A percentile compares a stretch with the other conserved stretches of the same genome.
phyloP scores from a whole-genome alignment of 2,797 vertebrate species.

The Sebastes matsubarae region DNA sequence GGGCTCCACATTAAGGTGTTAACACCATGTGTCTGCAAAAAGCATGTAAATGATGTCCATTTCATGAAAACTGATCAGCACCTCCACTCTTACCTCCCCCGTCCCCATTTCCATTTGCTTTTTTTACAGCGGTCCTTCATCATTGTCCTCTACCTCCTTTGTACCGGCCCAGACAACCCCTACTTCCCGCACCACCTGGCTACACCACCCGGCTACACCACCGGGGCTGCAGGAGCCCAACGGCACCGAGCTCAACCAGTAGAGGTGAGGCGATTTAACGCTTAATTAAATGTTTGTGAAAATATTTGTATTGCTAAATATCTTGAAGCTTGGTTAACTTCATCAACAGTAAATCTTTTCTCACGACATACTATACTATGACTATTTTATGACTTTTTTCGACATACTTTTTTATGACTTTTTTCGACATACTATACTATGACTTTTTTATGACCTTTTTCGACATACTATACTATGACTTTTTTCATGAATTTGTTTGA shows the following conservation, averaged over 20 bases:
- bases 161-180: conserved; percentile 67
- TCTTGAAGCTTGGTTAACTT: too few relatives aligned
- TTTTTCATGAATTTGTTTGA: too few relatives aligned
- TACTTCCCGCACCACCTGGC: conserved; percentile 71
- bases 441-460: too few relatives aligned
- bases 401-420: too few relatives aligned
- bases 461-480: too few relatives aligned
- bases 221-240: conserved; percentile 45
- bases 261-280: conserved; percentile 55
- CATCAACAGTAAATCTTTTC: too few relatives aligned
- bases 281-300: neutral
- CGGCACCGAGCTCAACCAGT: conserved; percentile 56
- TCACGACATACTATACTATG: too few relatives aligned
- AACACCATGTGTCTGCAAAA: neutral
- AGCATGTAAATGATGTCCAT: neutral
- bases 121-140: conserved; percentile 66
- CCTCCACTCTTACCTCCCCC: too few relatives aligned
- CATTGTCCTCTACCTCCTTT: conserved; percentile 78
- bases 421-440: too few relatives aligned
- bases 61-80: neutral
- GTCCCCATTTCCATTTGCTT: conserved; percentile 66
- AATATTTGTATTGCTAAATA: too few relatives aligned
- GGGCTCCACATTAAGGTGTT: neutral
- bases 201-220: neutral
- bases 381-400: too few relatives aligned